Evolutionary conservation across 1,140 invertebrate genomes (phyloP), one percentile per base, ranked within the genome.

Genomic region (Ladona fulva): DNA sequence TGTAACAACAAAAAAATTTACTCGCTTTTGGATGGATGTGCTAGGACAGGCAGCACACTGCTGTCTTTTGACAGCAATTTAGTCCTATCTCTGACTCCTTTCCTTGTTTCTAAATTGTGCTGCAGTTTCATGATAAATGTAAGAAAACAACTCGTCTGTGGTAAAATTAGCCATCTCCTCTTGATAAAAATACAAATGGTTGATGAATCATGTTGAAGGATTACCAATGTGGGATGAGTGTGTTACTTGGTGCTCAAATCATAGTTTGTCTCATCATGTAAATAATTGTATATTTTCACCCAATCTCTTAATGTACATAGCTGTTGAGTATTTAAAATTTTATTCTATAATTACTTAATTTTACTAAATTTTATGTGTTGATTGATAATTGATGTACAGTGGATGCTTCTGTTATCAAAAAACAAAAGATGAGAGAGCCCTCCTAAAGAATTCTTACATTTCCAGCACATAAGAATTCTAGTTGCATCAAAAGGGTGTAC

Each of bases 211-310:
- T 66, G 3, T 22, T 66, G 52, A 66, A 66, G 52, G 52, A 66
- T 66, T 66, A 19, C 52, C 52, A 66, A 16, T 22, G n/a, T 66
- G 52, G 52, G 52, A 66, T 66, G 12, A 66, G 14, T 66, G 52
- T 66, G 1, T 19, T 66, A 66, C 52, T 66, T 66, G 52, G 52
- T 66, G 52, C 52, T 66, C 52, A 66, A 37, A 66, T 66, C 3
- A 66, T 66, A 66, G 52, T 66, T 66, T 66, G 3, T 66, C 52
- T 66, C 52, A 6, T 66, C 52, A 5, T 66, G 52, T 66, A 66
- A 66, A 66, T 66, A 66, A 66, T 12, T 66, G 52, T 66, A 66
- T 66, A 66, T 66, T 66, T 66, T 66, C 52, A 66, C 52, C 52
- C 14, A 37, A 66, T 66, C 14, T 66, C 52, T 66, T 66, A 66